phyloP scores from a whole-genome alignment of 2,888 invertebrate species.

The Diaphora mendica region DNA sequence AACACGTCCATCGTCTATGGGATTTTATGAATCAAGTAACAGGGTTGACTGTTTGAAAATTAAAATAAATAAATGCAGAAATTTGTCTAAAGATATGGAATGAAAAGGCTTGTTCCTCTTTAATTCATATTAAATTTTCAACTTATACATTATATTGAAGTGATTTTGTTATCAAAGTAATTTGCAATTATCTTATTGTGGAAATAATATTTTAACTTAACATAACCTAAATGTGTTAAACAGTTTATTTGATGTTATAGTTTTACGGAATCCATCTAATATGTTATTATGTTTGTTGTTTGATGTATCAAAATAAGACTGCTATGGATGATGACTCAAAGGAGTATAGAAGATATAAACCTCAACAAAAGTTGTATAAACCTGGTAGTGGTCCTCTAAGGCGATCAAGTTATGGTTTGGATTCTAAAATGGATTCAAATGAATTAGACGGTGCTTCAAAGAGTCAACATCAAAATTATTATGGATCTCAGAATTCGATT shows the following conservation, averaged over 20 bases:
- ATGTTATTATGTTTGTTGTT: constrained; percentile 64
- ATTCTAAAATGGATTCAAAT: constrained; percentile 84
- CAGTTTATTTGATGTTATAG: constrained; percentile 44
- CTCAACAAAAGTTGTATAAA: constrained; percentile 90
- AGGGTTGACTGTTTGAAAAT: constrained; percentile 50
- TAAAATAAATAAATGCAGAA: constrained; percentile 44
- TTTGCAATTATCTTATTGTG: constrained; percentile 41
- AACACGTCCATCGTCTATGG: not conserved
- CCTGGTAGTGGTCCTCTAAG: constrained; percentile 92
- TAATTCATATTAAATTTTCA: constrained; percentile 35
- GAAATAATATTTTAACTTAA: constrained; percentile 58
- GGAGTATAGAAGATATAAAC: constrained; percentile 88
- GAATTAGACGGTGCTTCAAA: constrained; percentile 69
- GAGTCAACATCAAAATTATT: constrained; percentile 68
- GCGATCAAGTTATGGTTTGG: constrained; percentile 88
- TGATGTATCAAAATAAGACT: constrained; percentile 65
- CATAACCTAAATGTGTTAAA: constrained; percentile 71
- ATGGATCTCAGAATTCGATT: constrained; percentile 77
- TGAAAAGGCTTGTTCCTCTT: constrained; percentile 41
- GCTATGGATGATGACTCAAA: constrained; percentile 86
- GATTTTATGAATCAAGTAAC: constrained; percentile 19
- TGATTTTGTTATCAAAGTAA: constrained; percentile 38
- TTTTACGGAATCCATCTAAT: constrained; percentile 31
- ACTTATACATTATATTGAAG: constrained; percentile 32
- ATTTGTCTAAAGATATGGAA: constrained; percentile 38